A percentile compares a stretch with the other conserved stretches of the same genome.
These are phyloP conservation scores for Chiloscyllium plagiosum DNA, from an alignment of 2,113 vertebrate species.

Conservation along the genomic window DNA sequence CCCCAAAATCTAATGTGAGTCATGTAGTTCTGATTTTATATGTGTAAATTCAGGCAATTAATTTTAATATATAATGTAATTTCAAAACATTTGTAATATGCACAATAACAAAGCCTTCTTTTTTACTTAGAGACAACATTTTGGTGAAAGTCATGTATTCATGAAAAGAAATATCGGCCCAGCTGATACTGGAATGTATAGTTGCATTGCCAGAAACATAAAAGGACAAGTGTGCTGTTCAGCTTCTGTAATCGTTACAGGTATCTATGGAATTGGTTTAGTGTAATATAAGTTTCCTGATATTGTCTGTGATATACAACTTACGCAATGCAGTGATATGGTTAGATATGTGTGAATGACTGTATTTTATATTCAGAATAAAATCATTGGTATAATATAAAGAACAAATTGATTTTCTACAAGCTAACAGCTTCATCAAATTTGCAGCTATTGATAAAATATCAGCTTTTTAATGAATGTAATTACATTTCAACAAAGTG, in stretches of 20 bases:
- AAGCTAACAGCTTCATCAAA: neutral
- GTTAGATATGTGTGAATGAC: neutral
- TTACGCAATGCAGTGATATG: neutral
- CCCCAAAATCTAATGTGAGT: constrained; percentile 40
- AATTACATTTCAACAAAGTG: neutral
- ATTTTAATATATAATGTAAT: neutral
- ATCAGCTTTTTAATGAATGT: neutral
- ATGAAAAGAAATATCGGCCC: constrained; percentile 47
- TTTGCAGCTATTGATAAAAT: neutral
- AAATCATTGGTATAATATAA: neutral
- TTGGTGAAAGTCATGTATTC: constrained; percentile 50
- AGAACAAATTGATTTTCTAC: neutral
- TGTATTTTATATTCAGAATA: neutral
- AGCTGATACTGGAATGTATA: constrained; percentile 47
- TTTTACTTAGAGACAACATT: constrained; percentile 48
- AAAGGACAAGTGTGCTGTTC: constrained; percentile 47
- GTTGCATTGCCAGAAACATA: constrained; percentile 49
- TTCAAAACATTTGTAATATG: neutral
- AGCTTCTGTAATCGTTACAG: constrained; percentile 46
- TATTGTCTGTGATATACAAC: neutral
- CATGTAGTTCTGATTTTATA: neutral
- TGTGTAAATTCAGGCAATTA: neutral
- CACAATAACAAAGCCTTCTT: neutral
- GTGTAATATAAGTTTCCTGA: neutral
- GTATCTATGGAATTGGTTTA: constrained; percentile 42